Base-by-base conservation (phyloP, 2,888 invertebrate genomes). In the Abrostola triplasia region DNA sequence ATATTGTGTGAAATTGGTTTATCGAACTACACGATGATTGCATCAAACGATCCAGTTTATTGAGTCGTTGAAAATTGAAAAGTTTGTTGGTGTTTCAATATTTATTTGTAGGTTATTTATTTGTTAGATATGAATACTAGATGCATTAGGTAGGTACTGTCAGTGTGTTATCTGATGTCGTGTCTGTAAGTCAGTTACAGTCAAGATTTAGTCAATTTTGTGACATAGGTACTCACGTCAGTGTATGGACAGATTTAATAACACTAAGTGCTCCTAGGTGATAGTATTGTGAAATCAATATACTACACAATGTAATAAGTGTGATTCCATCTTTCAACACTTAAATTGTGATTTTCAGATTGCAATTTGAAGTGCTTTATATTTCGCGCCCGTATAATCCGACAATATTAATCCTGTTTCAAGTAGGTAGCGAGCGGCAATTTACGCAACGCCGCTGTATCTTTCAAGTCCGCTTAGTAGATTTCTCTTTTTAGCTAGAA, bases 21-120 rank as follows among this genome's bases (percentile, higher is more conserved):
- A 89, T 85, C 83, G 84, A 80, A 83, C 78, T 80, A 74, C 84
- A 80, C 83, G 79, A 86, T 88, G 86, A 90, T 90, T 90, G 88
- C 86, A 84, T 83, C 77, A 81, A 64, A 70, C 84, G 76, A 82
- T 85, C 80, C 84, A 82, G 84, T 88, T 87, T 88, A 87, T 84
- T 86, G 85, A 84, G 85, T 82, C 85, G 84, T 82, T 60, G 44
- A 49, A 83, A 85, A 84, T 83, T 83, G 81, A 85, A 85, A 82
- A 79, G 80, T 82, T 83, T 79, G 79, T 69, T 74, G 76, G 69
- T 61, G 70, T 64, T 64, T 63, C 64, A 74, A 77, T 77, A 77
- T 76, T 76, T 71, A 52, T 67, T 61, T 49, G 54, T 65, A 53
- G 70, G 63, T 56, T n/a, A 63, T 67, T 54, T 54, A 67, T n/a